These are phyloP conservation scores for Rhabdomys dilectus DNA, from an alignment of 2,113 vertebrate species.

Conservation along the genomic window DNA sequence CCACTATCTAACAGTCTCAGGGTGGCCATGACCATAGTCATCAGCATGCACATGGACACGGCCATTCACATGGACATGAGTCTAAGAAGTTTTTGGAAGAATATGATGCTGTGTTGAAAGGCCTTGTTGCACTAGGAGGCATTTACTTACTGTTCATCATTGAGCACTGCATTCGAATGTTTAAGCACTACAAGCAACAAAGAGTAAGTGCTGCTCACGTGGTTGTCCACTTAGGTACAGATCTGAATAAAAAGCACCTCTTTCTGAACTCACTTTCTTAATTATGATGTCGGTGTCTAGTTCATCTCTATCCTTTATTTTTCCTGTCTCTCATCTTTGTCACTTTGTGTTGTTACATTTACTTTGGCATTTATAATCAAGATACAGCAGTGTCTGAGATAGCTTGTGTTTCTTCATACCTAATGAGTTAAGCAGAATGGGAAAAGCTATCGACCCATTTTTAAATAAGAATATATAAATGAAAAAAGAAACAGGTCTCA, in stretches of 20 bases:
- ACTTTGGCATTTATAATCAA: slow-evolving; percentile 41
- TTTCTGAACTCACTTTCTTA: background rate
- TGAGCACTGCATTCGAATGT: slow-evolving; percentile 97
- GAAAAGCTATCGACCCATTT: background rate
- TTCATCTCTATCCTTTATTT: background rate
- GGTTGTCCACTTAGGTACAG: background rate
- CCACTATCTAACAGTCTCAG: slow-evolving; percentile 89
- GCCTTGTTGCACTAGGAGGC: slow-evolving; percentile 95
- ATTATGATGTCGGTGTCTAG: background rate
- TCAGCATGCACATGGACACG: slow-evolving; percentile 83
- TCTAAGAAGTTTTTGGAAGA: slow-evolving; percentile 84
- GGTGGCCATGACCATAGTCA: slow-evolving; percentile 93
- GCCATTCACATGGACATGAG: slow-evolving; percentile 74
- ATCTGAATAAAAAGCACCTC: background rate
- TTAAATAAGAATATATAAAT: background rate
- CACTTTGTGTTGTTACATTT: background rate
- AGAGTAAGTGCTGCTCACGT: slow-evolving; percentile 83
- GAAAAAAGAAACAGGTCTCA: background rate
- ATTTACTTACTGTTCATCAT: slow-evolving; percentile 99
- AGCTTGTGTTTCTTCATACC: background rate
- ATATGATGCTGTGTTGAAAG: slow-evolving; percentile 97
- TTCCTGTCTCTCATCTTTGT: background rate
- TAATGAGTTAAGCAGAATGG: slow-evolving; percentile 7
- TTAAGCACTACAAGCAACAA: slow-evolving; percentile 95
- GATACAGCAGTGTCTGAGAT: background rate